A percentile compares a stretch with the other conserved stretches of the same genome.
Conservation (phyloP, 1,140 invertebrate species). For the Mycetomoellerius zeteki region DNA sequence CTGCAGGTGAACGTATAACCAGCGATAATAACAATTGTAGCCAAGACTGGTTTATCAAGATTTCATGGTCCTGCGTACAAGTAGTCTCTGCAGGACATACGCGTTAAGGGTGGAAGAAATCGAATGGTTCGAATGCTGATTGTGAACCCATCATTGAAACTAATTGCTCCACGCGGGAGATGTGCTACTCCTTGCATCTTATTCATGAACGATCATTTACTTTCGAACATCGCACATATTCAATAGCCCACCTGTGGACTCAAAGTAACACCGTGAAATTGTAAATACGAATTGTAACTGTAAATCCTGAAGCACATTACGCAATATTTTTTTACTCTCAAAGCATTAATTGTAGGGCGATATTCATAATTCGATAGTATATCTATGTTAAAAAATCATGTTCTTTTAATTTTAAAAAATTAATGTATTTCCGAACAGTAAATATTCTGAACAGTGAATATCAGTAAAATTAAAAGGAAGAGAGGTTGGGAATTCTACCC, state of each 20-base stretch:
- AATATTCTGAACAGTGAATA: neutral
- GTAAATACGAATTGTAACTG: constrained; percentile 42
- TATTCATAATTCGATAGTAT: neutral
- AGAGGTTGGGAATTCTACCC: neutral
- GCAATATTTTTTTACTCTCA: neutral
- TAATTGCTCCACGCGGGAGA: constrained; percentile 70
- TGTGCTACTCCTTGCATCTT: constrained; percentile 43
- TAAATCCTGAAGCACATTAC: neutral
- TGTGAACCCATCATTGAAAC: constrained; percentile 62
- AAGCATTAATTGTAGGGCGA: neutral
- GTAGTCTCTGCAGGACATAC: constrained; percentile 44
- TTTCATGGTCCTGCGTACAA: constrained; percentile 62
- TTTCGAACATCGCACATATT: constrained; percentile 28
- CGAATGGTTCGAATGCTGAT: constrained; percentile 20
- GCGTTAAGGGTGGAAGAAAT: constrained; percentile 34
- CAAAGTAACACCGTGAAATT: constrained; percentile 7
- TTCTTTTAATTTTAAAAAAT: neutral
- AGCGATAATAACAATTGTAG: constrained; percentile 50
- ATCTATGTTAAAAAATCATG: neutral
- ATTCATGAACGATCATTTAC: constrained; percentile 63
- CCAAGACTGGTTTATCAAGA: constrained; percentile 70
- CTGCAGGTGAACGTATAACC: constrained; percentile 51
- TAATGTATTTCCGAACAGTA: neutral
- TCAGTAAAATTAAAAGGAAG: neutral
- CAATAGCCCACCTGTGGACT: constrained; percentile 58